Conservation (phyloP, 2,888 invertebrate genomes). For the Nomada ruficornis region DNA sequence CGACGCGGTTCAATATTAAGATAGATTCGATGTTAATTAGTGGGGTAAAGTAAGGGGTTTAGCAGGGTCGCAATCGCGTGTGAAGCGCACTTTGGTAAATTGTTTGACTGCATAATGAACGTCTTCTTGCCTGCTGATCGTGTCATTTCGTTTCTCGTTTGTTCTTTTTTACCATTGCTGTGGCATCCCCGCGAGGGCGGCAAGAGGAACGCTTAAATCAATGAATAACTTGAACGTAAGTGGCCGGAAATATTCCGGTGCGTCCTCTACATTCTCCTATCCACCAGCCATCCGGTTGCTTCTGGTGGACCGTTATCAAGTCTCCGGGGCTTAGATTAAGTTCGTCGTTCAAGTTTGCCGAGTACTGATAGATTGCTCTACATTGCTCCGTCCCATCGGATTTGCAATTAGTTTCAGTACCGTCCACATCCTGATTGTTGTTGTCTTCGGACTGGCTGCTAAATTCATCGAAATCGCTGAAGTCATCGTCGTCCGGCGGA, state of each 20-base stretch:
- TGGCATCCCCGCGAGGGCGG: background rate
- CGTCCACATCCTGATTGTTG: slow-evolving; percentile 83
- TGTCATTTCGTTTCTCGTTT: background rate
- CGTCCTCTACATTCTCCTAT: slow-evolving; percentile 93
- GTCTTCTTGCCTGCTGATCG: background rate
- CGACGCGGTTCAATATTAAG: background rate
- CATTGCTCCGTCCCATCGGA: slow-evolving; percentile 85
- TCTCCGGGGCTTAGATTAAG: slow-evolving; percentile 90
- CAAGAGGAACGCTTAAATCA: slow-evolving; percentile 50
- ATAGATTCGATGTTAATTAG: background rate
- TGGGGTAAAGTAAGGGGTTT: slow-evolving; percentile 1
- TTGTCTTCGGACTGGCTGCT: slow-evolving; percentile 82
- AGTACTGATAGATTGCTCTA: slow-evolving; percentile 94
- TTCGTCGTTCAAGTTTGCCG: slow-evolving; percentile 95
- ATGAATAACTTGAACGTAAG: slow-evolving; percentile 94
- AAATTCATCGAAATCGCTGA: slow-evolving; percentile 90
- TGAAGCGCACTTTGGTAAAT: slow-evolving; percentile 39
- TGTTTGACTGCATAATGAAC: background rate
- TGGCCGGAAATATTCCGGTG: slow-evolving; percentile 96
- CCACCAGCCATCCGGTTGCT: slow-evolving; percentile 98
- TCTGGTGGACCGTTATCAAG: slow-evolving; percentile 94
- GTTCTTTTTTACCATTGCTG: background rate
- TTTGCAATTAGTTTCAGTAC: slow-evolving; percentile 58
- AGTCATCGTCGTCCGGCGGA: slow-evolving; percentile 88
- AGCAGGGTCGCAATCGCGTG: slow-evolving; percentile 6